Evolutionary conservation across 2,797 vertebrate species (phyloP), one percentile per base, ranked within the genome.

Genomic region (Enteromius treurensis): DNA sequence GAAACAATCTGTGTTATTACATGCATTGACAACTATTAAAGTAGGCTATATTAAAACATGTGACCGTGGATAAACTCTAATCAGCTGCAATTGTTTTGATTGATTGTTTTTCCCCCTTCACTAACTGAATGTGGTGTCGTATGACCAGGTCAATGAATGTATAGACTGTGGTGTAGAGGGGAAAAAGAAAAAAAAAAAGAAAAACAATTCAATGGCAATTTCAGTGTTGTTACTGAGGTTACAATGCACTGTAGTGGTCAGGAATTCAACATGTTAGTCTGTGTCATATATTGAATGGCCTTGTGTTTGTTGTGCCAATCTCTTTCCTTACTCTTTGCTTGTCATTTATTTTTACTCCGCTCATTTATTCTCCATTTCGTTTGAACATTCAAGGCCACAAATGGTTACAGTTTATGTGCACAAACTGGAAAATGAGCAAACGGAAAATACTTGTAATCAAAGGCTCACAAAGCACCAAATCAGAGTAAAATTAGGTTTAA

Each of bases 121-220:
- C 64, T 23, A 51, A 67, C 15, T 1, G 4, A 81, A 21, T 37
- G 13, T 32, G 13, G 11, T 62, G 67, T 17, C 58, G 67, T 49
- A 9, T 19, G 79, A 81, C 4, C 26, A 73, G 19, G 2, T n/a
- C 19, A 1, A 11, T 55, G 42, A 37, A 73, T 62, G 26, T 81
- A 45, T 62, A 64, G 19, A 19, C 45, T 73, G 11, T 45, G 51
- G 78, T 60, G 47, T 62, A 62, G 53, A 47, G 14, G 14, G 17
- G 8, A 65, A 29, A 53, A 2, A 17, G 15, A 17, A 67, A 51
- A 9, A 1, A 19, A 6, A 4, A 23, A 23, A 23, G 14, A 3
- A 80, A 64, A 71, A 49, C 19, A 80, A 79, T 86, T 84, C 81
- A 40, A 85, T 87, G 81, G 64, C 84, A 79, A 84, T 86, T 82